Evolutionary conservation across 2,888 invertebrate species (phyloP).

Genomic region (Atrina japonica): DNA sequence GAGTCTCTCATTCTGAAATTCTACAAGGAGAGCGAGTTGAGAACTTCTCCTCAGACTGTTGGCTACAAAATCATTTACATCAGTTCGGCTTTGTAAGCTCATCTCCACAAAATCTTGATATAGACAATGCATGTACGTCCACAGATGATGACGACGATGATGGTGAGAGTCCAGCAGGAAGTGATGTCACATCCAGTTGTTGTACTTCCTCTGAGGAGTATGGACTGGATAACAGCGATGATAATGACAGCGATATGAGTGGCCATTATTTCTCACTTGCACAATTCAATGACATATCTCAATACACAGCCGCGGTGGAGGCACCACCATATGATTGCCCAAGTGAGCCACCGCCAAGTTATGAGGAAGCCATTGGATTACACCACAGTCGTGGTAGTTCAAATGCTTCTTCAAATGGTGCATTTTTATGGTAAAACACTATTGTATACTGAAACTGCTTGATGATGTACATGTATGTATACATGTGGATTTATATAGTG

Average conservation of each 20-base stretch:
- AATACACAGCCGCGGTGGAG: constrained; percentile 36
- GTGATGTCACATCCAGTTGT: constrained; percentile 29
- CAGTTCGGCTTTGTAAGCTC: constrained; percentile 46
- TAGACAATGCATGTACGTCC: constrained; percentile 36
- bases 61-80: constrained; percentile 65
- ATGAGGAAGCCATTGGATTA: constrained; percentile 59
- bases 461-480: too few relatives aligned
- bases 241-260: constrained; percentile 21
- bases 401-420: constrained; percentile 2
- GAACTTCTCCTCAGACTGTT: constrained; percentile 65
- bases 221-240: constrained; percentile 34
- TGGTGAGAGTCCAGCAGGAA: constrained; percentile 28
- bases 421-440: constrained; percentile 24
- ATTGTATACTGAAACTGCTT: too few relatives aligned
- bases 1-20: constrained; percentile 57
- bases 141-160: constrained; percentile 33
- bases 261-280: neutral
- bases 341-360: constrained; percentile 61
- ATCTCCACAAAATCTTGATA: constrained; percentile 31
- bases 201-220: too few relatives aligned
- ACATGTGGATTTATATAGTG: too few relatives aligned
- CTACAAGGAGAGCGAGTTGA: constrained; percentile 61
- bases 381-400: neutral
- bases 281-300: constrained; percentile 21
- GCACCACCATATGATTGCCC: constrained; percentile 62